These are phyloP conservation scores for Apis florea DNA, from an alignment of 1,140 invertebrate genomes.

Conservation along the genomic window DNA sequence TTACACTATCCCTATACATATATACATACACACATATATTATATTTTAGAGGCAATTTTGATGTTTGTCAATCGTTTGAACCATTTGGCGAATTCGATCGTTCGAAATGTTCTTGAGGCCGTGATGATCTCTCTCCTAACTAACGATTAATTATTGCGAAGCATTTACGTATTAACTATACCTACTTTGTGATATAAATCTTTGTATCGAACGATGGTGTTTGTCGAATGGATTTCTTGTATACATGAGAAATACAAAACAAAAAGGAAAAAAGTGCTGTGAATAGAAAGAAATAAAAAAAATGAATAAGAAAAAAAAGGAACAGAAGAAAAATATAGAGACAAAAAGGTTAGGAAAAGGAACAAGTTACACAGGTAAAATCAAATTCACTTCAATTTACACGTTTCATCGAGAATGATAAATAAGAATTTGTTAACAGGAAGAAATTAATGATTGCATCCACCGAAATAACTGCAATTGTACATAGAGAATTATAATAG, in stretches of 20 bases:
- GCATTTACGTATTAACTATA: constrained; percentile 55
- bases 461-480: constrained; percentile 37
- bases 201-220: constrained; percentile 61
- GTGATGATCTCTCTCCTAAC: constrained; percentile 56
- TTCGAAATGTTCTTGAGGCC: constrained; percentile 49
- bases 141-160: constrained; percentile 43
- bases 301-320: background rate
- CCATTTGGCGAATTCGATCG: constrained; percentile 39
- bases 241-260: constrained; percentile 65
- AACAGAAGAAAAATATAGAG: background rate
- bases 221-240: constrained; percentile 53
- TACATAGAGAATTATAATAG: constrained; percentile 59
- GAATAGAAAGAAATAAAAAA: constrained; percentile 57
- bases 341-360: background rate
- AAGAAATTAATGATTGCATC: constrained; percentile 11
- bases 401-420: background rate
- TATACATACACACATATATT: constrained; percentile 25
- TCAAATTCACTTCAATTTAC: constrained; percentile 56
- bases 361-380: constrained; percentile 45
- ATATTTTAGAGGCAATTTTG: constrained; percentile 72
- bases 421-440: constrained; percentile 1
- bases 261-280: constrained; percentile 71
- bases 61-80: constrained; percentile 41
- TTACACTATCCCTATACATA: constrained; percentile 49
- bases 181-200: constrained; percentile 73